Evolutionary conservation across 2,888 invertebrate species (phyloP).

Genomic region (Lochmaea capreae): DNA sequence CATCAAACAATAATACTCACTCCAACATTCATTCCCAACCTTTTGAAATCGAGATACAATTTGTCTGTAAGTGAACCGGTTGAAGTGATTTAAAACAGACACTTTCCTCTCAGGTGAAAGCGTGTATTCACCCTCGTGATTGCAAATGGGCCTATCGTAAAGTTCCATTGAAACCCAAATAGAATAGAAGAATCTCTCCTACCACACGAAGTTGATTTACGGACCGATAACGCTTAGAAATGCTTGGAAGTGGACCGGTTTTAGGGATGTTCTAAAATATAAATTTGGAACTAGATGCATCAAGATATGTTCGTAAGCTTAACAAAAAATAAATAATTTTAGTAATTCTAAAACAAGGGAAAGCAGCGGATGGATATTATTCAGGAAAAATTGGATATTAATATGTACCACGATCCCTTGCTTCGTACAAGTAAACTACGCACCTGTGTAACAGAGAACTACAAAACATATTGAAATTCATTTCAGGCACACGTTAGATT

Average conservation of each 20-base stretch:
- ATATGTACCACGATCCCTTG: no score
- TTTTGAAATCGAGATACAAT: constrained; percentile 1
- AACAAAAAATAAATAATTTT: no score
- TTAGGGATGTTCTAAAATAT: not conserved
- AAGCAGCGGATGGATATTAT: no score
- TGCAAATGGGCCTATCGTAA: constrained; percentile 19
- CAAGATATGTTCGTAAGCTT: no score
- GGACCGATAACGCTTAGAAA: constrained; percentile 9
- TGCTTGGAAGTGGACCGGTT: not conserved
- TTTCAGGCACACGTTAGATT: no score
- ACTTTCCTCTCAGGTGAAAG: constrained; percentile 8
- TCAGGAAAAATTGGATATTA: no score
- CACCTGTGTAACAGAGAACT: no score
- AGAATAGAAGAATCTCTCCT: constrained; percentile 13
- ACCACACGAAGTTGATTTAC: constrained; percentile 18
- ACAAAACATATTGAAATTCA: no score
- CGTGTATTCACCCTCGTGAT: constrained; percentile 11
- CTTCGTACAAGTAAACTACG: no score
- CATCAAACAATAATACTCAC: not conserved
- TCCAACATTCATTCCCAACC: not conserved
- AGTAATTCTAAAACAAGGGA: no score
- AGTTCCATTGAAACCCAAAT: constrained; percentile 15
- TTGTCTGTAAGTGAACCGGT: constrained; percentile 4
- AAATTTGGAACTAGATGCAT: no score
- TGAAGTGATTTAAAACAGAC: constrained; percentile 16